Evolutionary conservation across 2,113 vertebrate species (phyloP), one percentile per base, ranked within the genome.

Genomic region (Hiodon alosoides): DNA sequence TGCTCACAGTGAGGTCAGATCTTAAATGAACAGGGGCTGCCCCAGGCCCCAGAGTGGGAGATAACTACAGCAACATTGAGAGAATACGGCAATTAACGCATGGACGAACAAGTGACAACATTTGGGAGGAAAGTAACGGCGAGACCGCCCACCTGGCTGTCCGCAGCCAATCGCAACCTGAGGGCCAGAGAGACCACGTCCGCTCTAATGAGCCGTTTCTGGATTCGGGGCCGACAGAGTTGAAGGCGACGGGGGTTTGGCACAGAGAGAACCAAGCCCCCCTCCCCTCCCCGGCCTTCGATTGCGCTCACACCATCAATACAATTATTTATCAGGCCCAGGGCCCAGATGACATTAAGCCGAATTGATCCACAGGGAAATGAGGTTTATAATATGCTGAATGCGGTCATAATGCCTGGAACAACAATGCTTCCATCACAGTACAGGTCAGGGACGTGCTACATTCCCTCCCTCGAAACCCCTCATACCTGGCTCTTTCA

Each of bases 321-420:
- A 89, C 79, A 90, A 88, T 92, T 92, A 92, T 89, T 88, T 87
- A 92, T 94, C 91, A 80, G 91, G 89, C 92, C 84, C 88, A 74
- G 52, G 86, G 81, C 83, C 80, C 83, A 83, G 86, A 88, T 90
- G 86, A 87, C 91, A 93, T 94, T 94, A 92, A 88, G 74, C 79
- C 85, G 87, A 84, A 95, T 88, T 92, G 93, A 96, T 93, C 89
- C 77, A 82, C 85, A 85, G 77, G 87, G 87, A 90, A 90, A 93
- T 85, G 84, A 92, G 91, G 88, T 90, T 89, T 85, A 90, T 90
- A 87, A 90, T 85, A 81, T 80, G 77, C 83, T 82, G 85, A 84
- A 90, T 85, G 85, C 83, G 80, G 85, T 88, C 84, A 86, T 90
- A 90, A 89, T 82, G 81, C 78, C 78, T 54, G 78, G 76, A 78